Evolutionary conservation across 2,113 vertebrate genomes (phyloP), one percentile per base, ranked within the genome.

Genomic region (Pluvianellus socialis): DNA sequence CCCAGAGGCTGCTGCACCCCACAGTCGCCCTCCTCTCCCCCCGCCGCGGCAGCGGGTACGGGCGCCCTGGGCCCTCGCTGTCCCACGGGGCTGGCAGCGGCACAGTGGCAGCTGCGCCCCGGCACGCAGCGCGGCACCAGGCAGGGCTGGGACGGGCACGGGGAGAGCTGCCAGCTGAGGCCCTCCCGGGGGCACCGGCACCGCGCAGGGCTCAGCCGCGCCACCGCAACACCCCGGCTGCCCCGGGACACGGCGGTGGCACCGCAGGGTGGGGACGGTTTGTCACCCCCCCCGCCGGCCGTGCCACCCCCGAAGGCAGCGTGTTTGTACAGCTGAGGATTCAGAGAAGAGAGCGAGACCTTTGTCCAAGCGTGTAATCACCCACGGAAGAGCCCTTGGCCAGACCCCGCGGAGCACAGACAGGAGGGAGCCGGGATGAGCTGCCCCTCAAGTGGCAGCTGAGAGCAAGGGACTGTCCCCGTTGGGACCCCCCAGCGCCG

Each of bases 1-100:
- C 22, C 45, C 2, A 1, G 58, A 30, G 35, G 76, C 7, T 15
- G n/a, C 44, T 38, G 38, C 16, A 5, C 2, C 52, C 66, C 59
- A 1, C 3, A 0, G 26, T 6, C 5, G 0, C 53, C 45, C 74
- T 20, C 14, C 12, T 38, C 8, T 6, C 10, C 44, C 35, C 30
- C 24, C 13, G 1, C 3, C 0, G 23, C 35, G 6, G 49, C 49
- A 49, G 23, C 10, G 4, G 56, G 27, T 50, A 12, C 13, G 2
- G 8, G 5, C 0, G 5, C 40, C 73, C 59, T 2, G 4, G 3
- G 26, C 56, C n/a, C 33, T 52, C 2, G 4, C 35, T 7, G 30
- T 56, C 50, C 82, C 66, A 4, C 0, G 8, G 56, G 27, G 24
- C 47, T 55, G 91, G 94, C 91, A 75, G 75, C 11, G 3, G 61